Base-by-base conservation (phyloP, 2,888 invertebrate genomes). In the Empis stercorea region DNA sequence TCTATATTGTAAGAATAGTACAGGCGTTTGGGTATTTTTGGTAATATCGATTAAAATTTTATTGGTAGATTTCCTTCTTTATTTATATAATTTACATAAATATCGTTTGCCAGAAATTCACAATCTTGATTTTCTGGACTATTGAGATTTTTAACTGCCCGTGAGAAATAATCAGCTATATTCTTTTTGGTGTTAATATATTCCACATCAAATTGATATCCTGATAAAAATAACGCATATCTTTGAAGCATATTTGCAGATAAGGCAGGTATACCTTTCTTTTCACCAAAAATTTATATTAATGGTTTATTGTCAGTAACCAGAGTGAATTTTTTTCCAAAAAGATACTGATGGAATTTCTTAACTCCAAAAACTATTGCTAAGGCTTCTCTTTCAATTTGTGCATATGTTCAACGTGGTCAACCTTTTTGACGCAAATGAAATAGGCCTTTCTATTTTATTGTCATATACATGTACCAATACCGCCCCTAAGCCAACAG, bases 291-390 rank as follows among this genome's bases (percentile, higher is more conserved):
- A 6, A 48, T 45, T 20, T 37, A 34, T 20, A 43, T 43, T n/a
- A 49, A 44, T 2, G 41, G 49, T 47, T 39, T 44, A 23, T 49
- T 43, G 14, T 43, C 44, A 16, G 42, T 47, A 4, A 44, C 42
- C 13, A 68, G 51, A 0, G 54, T 57, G 51, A 71, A 70, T 7
- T 55, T 49, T 4, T 61, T 51, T 10, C 66, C 68, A 52, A 55
- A 60, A 5, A 69, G 16, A 49, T 62, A 69, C 5, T 61, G 54
- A 47, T 62, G 57, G 50, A 68, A 71, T 52, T 59, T 57, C 32
- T 49, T 30, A 20, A 34, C 43, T n/a, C 42, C 43, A 37, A 30
- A 49, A 39, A 37, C 46, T n/a, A 47, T 43, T 14, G 47, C 45
- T 32, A 45, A 42, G 16, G 43, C 47, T 36, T 45, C 39, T 30